Evolutionary conservation across 2,888 invertebrate genomes (phyloP).

Genomic region (Megastigmus dorsalis): DNA sequence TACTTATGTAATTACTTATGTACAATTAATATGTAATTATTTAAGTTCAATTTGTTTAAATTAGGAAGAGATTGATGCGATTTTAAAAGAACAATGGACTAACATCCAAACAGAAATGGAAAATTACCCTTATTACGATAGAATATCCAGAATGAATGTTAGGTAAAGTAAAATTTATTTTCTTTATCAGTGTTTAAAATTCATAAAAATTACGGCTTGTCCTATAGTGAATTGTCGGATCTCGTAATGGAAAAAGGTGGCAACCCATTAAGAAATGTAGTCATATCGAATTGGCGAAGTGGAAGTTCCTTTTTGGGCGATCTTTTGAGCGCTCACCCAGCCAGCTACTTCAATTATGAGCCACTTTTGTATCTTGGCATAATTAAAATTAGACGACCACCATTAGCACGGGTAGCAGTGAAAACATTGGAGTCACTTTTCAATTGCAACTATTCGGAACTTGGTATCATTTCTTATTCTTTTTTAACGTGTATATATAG

Average conservation of each 20-base stretch:
- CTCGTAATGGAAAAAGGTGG: background rate
- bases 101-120: background rate
- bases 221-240: conserved; percentile 30
- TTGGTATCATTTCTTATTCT: background rate
- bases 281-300: background rate
- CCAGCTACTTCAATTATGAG: background rate
- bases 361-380: background rate
- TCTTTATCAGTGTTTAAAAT: too few species aligned
- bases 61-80: too few species aligned
- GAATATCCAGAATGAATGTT: too few species aligned
- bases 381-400: background rate
- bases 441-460: background rate
- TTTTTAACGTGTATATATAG: too few species aligned
- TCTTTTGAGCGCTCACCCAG: background rate
- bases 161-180: too few species aligned
- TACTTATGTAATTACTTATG: background rate
- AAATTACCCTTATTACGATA: background rate
- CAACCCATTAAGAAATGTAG: background rate
- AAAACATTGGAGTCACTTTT: background rate
- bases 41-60: too few species aligned
- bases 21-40: too few species aligned
- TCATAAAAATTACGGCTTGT: too few species aligned
- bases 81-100: background rate
- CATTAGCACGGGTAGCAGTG: background rate
- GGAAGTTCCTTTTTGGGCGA: conserved; percentile 8